Conservation (phyloP, 2,113 vertebrate genomes). For the Phocoena phocoena region DNA sequence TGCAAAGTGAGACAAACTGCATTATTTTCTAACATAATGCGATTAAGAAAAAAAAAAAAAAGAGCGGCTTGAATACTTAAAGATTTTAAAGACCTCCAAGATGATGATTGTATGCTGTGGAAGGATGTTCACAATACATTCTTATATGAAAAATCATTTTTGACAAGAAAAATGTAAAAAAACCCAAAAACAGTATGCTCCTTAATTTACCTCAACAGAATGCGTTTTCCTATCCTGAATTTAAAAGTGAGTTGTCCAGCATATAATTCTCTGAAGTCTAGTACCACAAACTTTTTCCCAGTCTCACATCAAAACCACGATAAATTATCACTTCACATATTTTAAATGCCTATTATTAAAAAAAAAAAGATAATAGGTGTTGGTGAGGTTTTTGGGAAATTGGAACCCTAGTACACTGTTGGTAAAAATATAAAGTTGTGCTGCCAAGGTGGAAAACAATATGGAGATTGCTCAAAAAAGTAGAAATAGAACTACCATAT, state of each 20-base stretch:
- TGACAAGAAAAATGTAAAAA: not conserved
- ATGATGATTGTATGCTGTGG: not conserved
- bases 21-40: not conserved
- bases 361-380: not conserved
- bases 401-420: not conserved
- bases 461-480: not conserved
- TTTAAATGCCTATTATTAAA: not conserved
- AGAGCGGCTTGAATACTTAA: not conserved
- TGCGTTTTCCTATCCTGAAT: not conserved
- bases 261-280: not conserved
- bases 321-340: not conserved
- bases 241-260: not conserved
- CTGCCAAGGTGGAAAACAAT: not conserved
- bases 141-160: not conserved
- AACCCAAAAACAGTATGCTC: not conserved
- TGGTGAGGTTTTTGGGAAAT: not conserved
- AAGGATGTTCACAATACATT: not conserved
- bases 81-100: not conserved
- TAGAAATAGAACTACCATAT: not conserved
- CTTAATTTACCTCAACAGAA: not conserved
- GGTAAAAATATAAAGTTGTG: not conserved
- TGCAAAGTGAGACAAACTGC: not conserved
- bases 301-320: not conserved
- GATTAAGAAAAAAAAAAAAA: not conserved
- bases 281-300: not conserved